A percentile compares a stretch with the other conserved stretches of the same genome.
phyloP scores from a whole-genome alignment of 2,113 vertebrate genomes.

The Piaya cayana region DNA sequence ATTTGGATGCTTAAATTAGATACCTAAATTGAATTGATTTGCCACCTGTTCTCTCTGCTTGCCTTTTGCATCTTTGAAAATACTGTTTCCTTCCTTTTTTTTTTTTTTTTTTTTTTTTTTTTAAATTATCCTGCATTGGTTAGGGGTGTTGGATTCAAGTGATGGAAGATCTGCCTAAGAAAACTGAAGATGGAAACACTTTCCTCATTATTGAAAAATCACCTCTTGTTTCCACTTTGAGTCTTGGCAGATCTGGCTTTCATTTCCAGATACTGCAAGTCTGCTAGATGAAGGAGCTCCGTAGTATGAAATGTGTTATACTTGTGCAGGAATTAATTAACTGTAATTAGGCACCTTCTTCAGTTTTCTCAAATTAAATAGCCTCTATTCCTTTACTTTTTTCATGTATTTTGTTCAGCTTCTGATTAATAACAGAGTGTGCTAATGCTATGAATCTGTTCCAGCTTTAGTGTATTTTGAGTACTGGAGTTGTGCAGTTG shows the following conservation, averaged over 20 bases:
- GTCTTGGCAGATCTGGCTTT: background rate
- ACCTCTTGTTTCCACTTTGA: background rate
- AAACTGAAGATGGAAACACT: background rate
- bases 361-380: background rate
- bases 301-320: background rate
- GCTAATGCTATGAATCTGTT: background rate
- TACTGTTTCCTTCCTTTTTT: background rate
- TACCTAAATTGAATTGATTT: background rate
- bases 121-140: background rate
- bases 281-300: background rate
- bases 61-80: background rate
- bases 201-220: background rate
- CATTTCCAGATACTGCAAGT: background rate
- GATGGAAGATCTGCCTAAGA: background rate
- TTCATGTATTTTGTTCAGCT: background rate
- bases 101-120: background rate
- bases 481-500: background rate
- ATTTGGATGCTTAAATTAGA: background rate
- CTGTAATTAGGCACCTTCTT: background rate
- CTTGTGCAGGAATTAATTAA: background rate
- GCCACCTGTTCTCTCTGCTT: background rate
- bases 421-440: background rate
- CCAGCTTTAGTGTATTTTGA: background rate
- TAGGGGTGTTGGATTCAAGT: background rate
- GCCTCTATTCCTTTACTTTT: background rate